These are phyloP conservation scores for Propithecus coquereli DNA, from an alignment of 2,113 vertebrate genomes.

Conservation along the genomic window DNA sequence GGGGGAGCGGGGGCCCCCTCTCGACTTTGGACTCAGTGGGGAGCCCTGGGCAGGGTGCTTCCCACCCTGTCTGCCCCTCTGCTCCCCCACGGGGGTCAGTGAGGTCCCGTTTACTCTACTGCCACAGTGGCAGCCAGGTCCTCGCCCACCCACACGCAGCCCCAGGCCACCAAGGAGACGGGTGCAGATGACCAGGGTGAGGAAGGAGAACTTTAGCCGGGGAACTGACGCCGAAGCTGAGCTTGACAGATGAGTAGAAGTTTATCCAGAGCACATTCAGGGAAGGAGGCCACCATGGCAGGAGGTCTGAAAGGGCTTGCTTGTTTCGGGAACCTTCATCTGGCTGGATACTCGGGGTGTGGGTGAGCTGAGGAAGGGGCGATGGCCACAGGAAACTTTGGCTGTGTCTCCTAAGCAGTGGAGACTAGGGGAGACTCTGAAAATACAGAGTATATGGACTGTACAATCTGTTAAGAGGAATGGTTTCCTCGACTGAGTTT, in stretches of 20 bases:
- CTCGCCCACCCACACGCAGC: fast-evolving
- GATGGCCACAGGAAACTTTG: background rate
- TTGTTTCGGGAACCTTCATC: fast-evolving
- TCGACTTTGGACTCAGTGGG: background rate
- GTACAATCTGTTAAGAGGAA: background rate
- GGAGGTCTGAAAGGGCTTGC: background rate
- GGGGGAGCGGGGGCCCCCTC: fast-evolving
- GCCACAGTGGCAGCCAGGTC: background rate
- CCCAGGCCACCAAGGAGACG: background rate
- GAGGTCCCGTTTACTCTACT: background rate
- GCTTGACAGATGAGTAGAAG: background rate
- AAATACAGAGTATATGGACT: background rate
- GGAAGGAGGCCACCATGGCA: background rate
- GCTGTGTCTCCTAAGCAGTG: background rate
- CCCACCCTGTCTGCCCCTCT: background rate
- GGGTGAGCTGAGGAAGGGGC: background rate
- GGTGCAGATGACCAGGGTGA: background rate
- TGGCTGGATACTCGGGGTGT: background rate
- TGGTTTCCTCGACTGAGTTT: background rate
- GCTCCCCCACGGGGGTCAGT: background rate
- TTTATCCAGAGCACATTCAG: background rate
- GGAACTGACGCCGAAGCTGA: background rate
- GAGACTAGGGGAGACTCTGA: background rate
- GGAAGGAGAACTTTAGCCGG: background rate
- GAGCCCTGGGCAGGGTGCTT: background rate